Base-by-base conservation (phyloP, 2,113 vertebrate species). In the Leiothrix lutea region DNA sequence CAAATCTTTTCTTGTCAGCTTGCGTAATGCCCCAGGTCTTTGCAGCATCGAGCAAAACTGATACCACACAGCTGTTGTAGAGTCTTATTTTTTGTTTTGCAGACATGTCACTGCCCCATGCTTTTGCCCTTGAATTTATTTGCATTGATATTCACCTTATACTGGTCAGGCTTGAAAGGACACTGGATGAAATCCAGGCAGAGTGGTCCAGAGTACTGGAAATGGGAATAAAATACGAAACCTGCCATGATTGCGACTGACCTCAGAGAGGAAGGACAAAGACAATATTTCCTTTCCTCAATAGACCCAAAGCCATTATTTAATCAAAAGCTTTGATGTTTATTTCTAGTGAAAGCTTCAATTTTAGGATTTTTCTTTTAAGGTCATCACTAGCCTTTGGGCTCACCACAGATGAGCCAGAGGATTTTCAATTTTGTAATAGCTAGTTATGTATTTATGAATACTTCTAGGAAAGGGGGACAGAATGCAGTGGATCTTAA, bases 1-100 rank as follows among this genome's bases (percentile, higher is more conserved):
- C 97, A 97, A 97, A 94, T 96, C 96, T 97, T 97, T 97, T 97
- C 96, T 97, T 97, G 97, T 97, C 96, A 42, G 91, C 95, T 97
- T 95, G 96, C 96, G 94, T 96, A 97, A 98, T 97, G 97, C 95
- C 73, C 92, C 96, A 94, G 94, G 95, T 97, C 97, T 97, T 96
- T 89, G 91, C 97, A 95, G 95, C 96, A 96, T 96, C 92, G 21
- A 96, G 97, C 94, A 96, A 97, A 98, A 97, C 91, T 97, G 97
- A 98, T 81, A 98, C 96, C 96, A 86, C 96, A 97, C 97, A 98
- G 97, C 97, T 98, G 97, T 97, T 96, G 92, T 87, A 79, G 93
- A 95, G 96, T 17, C 96, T 97, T 97, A 93, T 97, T 96, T 97
- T 97, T 98, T 97, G 95, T 97, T 97, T 97, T 97, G 96, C 42